Evolutionary conservation across 1,140 invertebrate genomes (phyloP), one percentile per base, ranked within the genome.

Genomic region (Drosophila virilis): DNA sequence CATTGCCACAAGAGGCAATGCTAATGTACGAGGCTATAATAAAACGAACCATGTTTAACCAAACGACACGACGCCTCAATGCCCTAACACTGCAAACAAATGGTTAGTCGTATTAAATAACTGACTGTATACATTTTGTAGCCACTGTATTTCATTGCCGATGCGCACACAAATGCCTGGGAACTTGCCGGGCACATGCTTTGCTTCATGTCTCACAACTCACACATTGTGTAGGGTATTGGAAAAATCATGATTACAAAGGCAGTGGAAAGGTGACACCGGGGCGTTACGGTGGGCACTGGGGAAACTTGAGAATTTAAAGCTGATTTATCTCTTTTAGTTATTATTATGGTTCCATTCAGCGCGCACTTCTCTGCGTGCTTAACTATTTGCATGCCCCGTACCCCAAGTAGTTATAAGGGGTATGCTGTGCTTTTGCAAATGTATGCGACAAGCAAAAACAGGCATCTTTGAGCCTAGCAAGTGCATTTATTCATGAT

Each of bases 251-350:
- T 28, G 35, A 8, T 12, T 9, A 6, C 4, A 6, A 43, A 13
- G 15, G 22, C 38, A 10, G 13, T 43, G 17, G 38, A 8, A 12
- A 15, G 50, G 1, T 15, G 28, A 38, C 37, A 38, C 12, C 37
- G 37, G 22, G 22, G 17, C 28, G 28, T 12, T n/a, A 12, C 10
- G 8, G 8, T 6, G n/a, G 32, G 61, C 1, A 43, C 1, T 46
- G 13, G 33, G 17, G 10, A 43, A 51, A 67, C 13, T 66, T 59
- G 55, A 65, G 60, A 65, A 78, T 43, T 83, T 69, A 78, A 85
- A 74, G 74, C 77, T 80, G 81, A 85, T 78, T 85, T 85, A 85
- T 85, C 66, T 52, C 54, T 57, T 61, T 70, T 77, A 28, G 22
- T 28, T 28, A 74, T 68, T 85, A 79, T 83, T 77, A 74, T 72